Conservation (phyloP, 1,140 invertebrate genomes). For the Colletes gigas region DNA sequence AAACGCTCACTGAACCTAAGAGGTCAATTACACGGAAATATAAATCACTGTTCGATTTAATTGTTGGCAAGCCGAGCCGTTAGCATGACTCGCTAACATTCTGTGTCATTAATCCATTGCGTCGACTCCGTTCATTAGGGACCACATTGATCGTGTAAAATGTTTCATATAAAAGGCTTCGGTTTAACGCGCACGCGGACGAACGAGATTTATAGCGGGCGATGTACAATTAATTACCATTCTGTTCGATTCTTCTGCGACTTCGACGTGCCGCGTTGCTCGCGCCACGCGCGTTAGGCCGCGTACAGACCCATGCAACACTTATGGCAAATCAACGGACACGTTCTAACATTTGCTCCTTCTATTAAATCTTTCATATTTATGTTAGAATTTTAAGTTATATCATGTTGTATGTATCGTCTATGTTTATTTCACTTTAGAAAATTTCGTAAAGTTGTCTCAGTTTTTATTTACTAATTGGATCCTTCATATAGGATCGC, state of each 20-base stretch:
- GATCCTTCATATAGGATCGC: too few species aligned
- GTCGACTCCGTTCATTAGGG: constrained; percentile 54
- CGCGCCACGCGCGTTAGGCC: constrained; percentile 4
- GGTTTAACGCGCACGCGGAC: constrained; percentile 48
- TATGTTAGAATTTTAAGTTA: too few species aligned
- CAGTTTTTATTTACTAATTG: too few species aligned
- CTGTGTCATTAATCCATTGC: constrained; percentile 53
- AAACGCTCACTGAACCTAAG: too few species aligned
- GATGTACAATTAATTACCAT: constrained; percentile 58
- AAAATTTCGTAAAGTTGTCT: too few species aligned
- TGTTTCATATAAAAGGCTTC: constrained; percentile 47
- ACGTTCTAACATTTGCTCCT: too few species aligned
- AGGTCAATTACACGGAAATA: background rate
- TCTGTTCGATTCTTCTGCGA: constrained; percentile 37
- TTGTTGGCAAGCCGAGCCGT: constrained; percentile 28
- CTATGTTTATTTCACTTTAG: too few species aligned
- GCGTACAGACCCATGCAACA: too few species aligned
- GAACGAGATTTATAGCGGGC: constrained; percentile 47
- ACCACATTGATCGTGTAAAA: constrained; percentile 51
- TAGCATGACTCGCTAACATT: constrained; percentile 34
- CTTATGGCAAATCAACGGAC: too few species aligned
- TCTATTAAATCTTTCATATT: too few species aligned
- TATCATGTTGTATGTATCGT: too few species aligned
- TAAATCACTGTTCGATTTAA: constrained; percentile 46
- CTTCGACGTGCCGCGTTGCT: background rate